phyloP scores from a whole-genome alignment of 2,113 vertebrate genomes.

The Mustela lutreola region DNA sequence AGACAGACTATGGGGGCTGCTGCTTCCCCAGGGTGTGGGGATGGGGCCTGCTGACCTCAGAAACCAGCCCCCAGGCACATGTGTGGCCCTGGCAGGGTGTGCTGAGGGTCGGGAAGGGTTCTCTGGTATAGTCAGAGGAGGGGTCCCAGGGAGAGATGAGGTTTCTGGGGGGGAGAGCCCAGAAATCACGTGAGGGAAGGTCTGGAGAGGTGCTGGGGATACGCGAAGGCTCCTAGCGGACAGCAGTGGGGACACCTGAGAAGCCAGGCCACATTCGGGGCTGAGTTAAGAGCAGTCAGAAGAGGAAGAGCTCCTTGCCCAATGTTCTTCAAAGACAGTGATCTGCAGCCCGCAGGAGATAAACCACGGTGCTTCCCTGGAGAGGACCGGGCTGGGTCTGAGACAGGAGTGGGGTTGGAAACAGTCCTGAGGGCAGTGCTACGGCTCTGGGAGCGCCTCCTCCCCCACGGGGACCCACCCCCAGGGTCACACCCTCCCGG shows the following conservation, averaged over 20 bases:
- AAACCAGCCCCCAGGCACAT: background rate
- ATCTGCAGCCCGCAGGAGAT: background rate
- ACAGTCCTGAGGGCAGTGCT: fast-evolving
- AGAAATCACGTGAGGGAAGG: background rate
- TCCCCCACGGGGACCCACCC: background rate
- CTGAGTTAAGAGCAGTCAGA: too few relatives aligned
- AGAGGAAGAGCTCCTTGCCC: background rate
- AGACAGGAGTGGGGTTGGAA: background rate
- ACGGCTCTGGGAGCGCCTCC: background rate
- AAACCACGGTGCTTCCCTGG: too few relatives aligned
- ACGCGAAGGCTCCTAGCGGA: too few relatives aligned
- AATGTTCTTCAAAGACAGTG: too few relatives aligned
- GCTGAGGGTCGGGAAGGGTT: too few relatives aligned
- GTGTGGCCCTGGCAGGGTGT: too few relatives aligned
- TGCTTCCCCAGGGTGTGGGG: background rate
- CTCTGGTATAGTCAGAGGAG: background rate
- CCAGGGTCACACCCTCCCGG: background rate
- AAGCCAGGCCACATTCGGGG: background rate
- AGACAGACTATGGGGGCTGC: background rate
- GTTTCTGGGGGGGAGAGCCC: background rate
- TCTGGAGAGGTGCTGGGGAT: fast-evolving
- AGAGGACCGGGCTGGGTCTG: background rate
- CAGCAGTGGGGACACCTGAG: background rate
- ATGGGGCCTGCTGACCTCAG: background rate
- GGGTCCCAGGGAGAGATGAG: background rate